Conservation (phyloP, 1,140 invertebrate species). For the Drosophila quadrilineata region DNA sequence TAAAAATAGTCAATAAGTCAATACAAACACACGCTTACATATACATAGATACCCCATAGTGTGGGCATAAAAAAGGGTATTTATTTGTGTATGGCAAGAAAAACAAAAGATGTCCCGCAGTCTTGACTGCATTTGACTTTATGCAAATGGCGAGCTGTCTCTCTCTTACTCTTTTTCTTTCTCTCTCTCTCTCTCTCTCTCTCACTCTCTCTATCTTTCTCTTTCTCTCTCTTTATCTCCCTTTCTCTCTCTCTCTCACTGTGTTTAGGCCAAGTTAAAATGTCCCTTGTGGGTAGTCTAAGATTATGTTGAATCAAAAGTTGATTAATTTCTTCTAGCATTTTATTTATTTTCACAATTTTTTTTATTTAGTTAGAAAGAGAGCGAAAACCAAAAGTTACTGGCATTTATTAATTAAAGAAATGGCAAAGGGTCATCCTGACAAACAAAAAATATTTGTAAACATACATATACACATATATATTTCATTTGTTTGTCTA, state of each 20-base stretch:
- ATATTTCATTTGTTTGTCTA: slow-evolving; percentile 20
- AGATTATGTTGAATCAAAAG: no score
- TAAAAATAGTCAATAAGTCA: slow-evolving; percentile 19
- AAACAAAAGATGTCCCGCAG: slow-evolving; percentile 20
- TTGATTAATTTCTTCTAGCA: slow-evolving; percentile 63
- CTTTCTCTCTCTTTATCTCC: no score
- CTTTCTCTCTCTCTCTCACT: no score
- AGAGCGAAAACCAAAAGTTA: no score
- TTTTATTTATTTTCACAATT: slow-evolving; percentile 1
- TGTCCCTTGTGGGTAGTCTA: no score
- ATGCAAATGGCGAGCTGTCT: no score
- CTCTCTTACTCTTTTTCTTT: no score
- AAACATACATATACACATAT: no score
- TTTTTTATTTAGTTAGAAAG: no score
- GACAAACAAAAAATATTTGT: no score
- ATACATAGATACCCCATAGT: background rate
- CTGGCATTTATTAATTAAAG: slow-evolving; percentile 66
- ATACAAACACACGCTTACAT: slow-evolving; percentile 13
- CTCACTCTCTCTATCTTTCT: no score
- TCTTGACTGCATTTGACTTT: slow-evolving; percentile 46
- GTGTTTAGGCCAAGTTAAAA: background rate
- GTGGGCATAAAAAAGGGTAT: slow-evolving; percentile 41
- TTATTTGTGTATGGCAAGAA: slow-evolving; percentile 47
- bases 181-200: no score
- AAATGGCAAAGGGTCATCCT: slow-evolving; percentile 29